phyloP scores from a whole-genome alignment of 35 echinoderm and acorn worm species.

The Eucidaris tribuloides region DNA sequence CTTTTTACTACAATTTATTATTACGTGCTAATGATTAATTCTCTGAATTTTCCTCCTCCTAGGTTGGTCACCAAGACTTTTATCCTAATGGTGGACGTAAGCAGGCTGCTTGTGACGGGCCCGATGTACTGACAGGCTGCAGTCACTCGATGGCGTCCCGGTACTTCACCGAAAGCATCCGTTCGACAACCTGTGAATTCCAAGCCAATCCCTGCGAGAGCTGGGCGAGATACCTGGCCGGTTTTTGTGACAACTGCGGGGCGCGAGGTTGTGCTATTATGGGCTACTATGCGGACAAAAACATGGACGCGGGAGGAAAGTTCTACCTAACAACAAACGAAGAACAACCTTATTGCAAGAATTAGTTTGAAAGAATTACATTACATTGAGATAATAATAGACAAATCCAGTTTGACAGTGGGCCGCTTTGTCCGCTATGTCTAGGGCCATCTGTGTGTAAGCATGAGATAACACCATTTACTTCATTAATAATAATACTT shows the following conservation, averaged over 20 bases:
- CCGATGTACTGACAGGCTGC: slow-evolving; percentile 8
- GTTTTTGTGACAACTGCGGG: background rate
- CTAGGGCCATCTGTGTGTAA: too few relatives aligned
- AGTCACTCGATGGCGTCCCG: slow-evolving; percentile 22
- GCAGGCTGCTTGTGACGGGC: slow-evolving; percentile 42
- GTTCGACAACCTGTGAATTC: slow-evolving; percentile 10
- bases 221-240: slow-evolving; percentile 42
- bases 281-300: slow-evolving; percentile 36
- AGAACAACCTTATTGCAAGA: slow-evolving; percentile 46
- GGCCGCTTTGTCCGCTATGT: too few relatives aligned
- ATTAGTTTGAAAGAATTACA: too few relatives aligned
- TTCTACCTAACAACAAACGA: slow-evolving; percentile 41
- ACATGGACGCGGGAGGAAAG: slow-evolving; percentile 4
- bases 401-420: too few relatives aligned
- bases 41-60: background rate
- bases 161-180: slow-evolving; percentile 40
- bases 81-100: slow-evolving; percentile 51
- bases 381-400: too few relatives aligned
- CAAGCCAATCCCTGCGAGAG: slow-evolving; percentile 40
- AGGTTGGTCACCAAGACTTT: slow-evolving; percentile 64
- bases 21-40: background rate
- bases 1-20: background rate
- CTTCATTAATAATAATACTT: too few relatives aligned
- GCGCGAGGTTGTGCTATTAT: slow-evolving; percentile 39
- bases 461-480: too few relatives aligned